These are phyloP conservation scores for Microtus richardsoni DNA, from an alignment of 2,113 vertebrate genomes.

Conservation along the genomic window DNA sequence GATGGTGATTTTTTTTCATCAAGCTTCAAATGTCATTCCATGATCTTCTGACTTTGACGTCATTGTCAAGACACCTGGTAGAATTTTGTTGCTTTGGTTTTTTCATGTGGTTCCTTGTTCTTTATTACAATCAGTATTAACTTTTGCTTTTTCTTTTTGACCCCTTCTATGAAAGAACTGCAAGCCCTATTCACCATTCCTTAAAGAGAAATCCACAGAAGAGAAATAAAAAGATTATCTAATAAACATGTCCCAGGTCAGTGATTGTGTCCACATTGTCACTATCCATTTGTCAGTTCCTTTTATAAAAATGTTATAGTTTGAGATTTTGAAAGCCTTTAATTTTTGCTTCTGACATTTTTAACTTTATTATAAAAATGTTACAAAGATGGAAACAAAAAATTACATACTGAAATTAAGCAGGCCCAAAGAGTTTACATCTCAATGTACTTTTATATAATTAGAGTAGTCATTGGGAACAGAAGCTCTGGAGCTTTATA, in stretches of 20 bases:
- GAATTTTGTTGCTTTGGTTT: background rate
- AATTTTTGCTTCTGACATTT: background rate
- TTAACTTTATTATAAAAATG: no score
- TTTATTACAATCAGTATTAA: background rate
- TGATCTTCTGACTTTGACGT: background rate
- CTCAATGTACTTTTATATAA: no score
- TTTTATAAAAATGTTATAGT: background rate
- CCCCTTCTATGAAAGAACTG: background rate
- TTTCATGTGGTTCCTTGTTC: background rate
- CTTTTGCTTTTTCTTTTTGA: background rate
- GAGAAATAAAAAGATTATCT: background rate
- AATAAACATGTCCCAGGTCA: background rate
- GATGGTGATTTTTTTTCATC: no score
- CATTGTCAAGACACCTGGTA: background rate
- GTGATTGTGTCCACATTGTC: background rate
- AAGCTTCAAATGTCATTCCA: background rate
- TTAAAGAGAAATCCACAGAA: background rate
- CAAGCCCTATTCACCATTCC: background rate
- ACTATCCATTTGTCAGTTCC: no score
- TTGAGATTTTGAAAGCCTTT: background rate
- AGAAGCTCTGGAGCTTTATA: no score
- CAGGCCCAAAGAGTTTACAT: no score
- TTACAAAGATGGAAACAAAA: no score
- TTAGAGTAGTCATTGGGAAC: no score
- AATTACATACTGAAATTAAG: no score